phyloP scores from a whole-genome alignment of 37 sponge, comb jelly and placozoan genomes.

The Hexactinellida sp. region DNA sequence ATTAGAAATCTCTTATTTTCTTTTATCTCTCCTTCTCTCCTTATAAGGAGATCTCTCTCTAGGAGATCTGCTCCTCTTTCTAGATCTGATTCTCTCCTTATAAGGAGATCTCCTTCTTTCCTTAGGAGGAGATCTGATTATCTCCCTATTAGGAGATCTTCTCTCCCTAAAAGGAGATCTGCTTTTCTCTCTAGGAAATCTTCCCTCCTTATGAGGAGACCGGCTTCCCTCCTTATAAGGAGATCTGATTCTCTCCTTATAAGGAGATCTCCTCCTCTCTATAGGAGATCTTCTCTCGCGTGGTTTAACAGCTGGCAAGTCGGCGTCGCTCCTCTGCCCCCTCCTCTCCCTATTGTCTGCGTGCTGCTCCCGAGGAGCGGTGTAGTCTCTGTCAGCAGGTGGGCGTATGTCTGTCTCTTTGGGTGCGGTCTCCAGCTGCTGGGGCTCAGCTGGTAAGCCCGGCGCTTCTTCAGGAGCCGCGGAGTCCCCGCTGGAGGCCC shows the following conservation, averaged over 20 bases:
- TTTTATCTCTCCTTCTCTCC: background rate
- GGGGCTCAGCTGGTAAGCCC: no score
- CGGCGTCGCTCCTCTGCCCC: background rate
- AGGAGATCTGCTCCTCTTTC: background rate
- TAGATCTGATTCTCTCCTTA: background rate
- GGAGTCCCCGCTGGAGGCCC: no score
- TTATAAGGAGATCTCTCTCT: background rate
- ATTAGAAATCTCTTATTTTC: no score
- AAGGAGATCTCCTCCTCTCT: background rate
- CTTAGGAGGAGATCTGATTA: background rate
- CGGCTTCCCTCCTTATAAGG: background rate
- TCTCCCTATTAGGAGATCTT: background rate
- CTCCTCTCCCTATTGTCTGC: background rate
- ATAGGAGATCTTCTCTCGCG: no score
- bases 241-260: background rate
- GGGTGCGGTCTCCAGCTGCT: no score
- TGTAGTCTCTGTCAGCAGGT: no score
- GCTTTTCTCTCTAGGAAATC: background rate
- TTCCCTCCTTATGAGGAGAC: no score
- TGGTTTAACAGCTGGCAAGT: no score
- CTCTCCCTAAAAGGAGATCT: background rate
- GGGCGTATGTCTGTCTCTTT: no score
- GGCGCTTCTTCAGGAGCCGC: no score
- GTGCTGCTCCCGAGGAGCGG: no score
- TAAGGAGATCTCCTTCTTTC: background rate